phyloP scores from a whole-genome alignment of 2,888 invertebrate species.

The Pristionchus exspectatus region DNA sequence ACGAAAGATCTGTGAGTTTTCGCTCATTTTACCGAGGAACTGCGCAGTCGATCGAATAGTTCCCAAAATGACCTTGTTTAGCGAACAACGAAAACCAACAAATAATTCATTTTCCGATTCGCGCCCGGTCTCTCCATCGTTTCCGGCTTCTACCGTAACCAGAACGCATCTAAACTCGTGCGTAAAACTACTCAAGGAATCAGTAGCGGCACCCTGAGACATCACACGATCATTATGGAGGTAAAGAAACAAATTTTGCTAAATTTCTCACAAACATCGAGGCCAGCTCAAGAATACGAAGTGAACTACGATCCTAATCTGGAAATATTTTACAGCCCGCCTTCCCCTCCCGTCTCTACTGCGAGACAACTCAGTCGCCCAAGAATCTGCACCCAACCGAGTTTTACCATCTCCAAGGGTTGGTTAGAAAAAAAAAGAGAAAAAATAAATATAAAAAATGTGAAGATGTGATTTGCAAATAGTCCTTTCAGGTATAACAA shows the following conservation, averaged over 20 bases:
- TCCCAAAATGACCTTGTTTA: background rate
- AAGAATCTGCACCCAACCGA: background rate
- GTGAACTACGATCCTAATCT: background rate
- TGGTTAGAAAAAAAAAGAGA: background rate
- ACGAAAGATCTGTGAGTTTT: background rate
- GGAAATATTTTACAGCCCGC: background rate
- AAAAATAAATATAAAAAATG: too few relatives aligned
- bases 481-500: background rate
- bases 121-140: background rate
- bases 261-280: background rate
- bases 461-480: too few relatives aligned
- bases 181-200: background rate
- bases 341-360: background rate
- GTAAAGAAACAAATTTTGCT: background rate
- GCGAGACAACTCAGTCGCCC: background rate
- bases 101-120: background rate
- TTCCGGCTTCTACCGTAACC: conserved; percentile 13
- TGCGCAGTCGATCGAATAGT: background rate
- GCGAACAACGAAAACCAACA: background rate
- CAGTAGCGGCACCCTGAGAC: background rate
- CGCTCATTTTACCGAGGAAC: background rate
- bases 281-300: background rate
- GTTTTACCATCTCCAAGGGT: background rate
- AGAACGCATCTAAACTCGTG: background rate
- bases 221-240: background rate